Base-by-base conservation (phyloP, 2,113 vertebrate species). In the Lontra canadensis region DNA sequence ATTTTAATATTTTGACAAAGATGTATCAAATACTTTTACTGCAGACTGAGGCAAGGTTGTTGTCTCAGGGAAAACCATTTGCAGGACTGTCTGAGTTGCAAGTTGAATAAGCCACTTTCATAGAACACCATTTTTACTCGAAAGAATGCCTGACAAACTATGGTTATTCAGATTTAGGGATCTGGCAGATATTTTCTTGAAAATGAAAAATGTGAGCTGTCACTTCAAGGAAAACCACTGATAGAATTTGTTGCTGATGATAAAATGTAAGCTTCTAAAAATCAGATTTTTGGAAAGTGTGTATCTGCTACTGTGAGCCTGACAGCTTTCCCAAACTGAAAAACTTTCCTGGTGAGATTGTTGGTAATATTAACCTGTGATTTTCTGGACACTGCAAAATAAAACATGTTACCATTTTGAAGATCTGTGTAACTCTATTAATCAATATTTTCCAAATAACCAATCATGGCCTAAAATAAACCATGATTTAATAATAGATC, bases 211-310 rank as follows among this genome's bases (percentile, higher is more conserved):
- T 74, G 90, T 90, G 49, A 98, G 74, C 55, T 97, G 63, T 96
- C 88, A 96, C 34, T 88, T 97, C 63, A 95, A 84, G 88, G 84
- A 96, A 98, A 97, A 96, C 91, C 94, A 86, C 61, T 52, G 92
- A 88, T 49, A 94, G 36, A 95, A 94, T 96, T 95, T 97, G 85
- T 87, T 97, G 79, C 57, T 76, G 95, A 76, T 87, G 61, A 96
- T 65, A 95, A 94, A 95, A 96, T 84, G 69, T 34, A 97, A 93
- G 31, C 79, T 95, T 98, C 78, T 92, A 76, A 93, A 98, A 98
- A 93, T 80, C 78, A 90, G 92, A 47, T 63, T 88, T 96, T 96
- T 95, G 76, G 69, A 88, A 97, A 94, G 87, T 86, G 74, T 95
- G 44, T 95, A 94, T 84, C 52, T 97, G 74, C 73, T 94, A 83